phyloP scores from a whole-genome alignment of 1,140 invertebrate species.

The Orchesella cincta region DNA sequence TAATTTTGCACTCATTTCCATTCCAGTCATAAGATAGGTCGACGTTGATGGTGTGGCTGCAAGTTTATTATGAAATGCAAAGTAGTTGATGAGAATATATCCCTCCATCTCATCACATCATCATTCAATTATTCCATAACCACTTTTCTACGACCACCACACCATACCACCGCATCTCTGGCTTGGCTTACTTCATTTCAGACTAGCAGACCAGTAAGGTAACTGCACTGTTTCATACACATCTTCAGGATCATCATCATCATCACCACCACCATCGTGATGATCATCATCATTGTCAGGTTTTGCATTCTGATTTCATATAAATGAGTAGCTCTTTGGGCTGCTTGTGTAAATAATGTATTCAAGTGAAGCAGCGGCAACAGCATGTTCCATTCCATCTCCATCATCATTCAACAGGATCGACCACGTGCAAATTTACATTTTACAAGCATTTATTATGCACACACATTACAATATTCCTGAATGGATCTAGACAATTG shows the following conservation, averaged over 20 bases:
- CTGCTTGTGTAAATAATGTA: not conserved
- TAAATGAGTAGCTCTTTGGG: not conserved
- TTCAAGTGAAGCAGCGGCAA: not conserved
- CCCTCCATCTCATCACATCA: not conserved
- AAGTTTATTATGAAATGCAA: conserved; percentile 19
- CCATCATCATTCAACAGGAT: not conserved
- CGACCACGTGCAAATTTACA: conserved; percentile 17
- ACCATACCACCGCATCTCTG: too few species aligned
- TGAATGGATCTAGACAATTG: too few species aligned
- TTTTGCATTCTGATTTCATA: conserved; percentile 2
- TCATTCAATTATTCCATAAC: not conserved
- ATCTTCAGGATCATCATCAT: not conserved
- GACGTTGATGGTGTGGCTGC: not conserved
- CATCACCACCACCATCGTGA: not conserved
- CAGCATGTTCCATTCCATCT: not conserved
- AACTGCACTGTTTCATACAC: not conserved
- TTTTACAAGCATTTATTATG: not conserved
- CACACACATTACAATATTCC: not conserved
- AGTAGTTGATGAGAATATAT: not conserved
- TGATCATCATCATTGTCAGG: not conserved
- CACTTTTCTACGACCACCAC: not conserved
- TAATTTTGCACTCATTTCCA: conserved; percentile 22
- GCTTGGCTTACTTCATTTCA: too few species aligned
- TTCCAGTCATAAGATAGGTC: not conserved
- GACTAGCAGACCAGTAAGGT: too few species aligned